Base-by-base conservation (phyloP, 2,888 invertebrate species). In the Pseudococcus viburni region DNA sequence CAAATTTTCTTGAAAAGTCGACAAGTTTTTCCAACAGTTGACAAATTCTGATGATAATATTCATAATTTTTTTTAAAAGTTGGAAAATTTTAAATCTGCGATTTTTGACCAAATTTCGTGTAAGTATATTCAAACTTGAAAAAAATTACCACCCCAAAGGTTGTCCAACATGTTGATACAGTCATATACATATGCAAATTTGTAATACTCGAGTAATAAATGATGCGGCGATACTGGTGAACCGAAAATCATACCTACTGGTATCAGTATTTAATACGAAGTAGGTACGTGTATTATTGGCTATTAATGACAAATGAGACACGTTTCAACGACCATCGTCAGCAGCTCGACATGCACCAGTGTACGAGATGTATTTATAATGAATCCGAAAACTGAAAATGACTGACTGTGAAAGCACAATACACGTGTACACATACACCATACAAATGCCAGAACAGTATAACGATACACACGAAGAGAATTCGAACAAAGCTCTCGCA, bases 291-390 rank as follows among this genome's bases (percentile, higher is more conserved):
- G 15, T 12, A 17, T 15, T 15, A 51, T 51, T 51, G 51, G 15
- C 51, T 51, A 51, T 51, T 51, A 51, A 51, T 51, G 51, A 51
- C 51, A 51, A 51, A 51, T 51, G 51, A 51, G 51, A 59, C 59
- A 59, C 19, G 19, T n/a, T 59, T n/a, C 11, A 19, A 51, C 26
- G 26, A 33, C 26, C 26, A 33, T 33, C 26, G 3, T 33, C 26
- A 33, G 9, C 26, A 33, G 9, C 51, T 51, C 51, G 19, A 19
- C 59, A n/a, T 59, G 19, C 19, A 33, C 26, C 26, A 33, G 55
- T 59, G n/a, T 9, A 59, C 19, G n/a, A 33, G 26, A 33, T 33
- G 26, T 33, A 33, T 33, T 33, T 59, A 55, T 55, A 59, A 59
- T 59, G 59, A 59, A 19, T n/a, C 19, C 19, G 19, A 33, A 19